Percentiles rank a stretch among this genome's conserved stretches.
Evolutionary conservation across 1,140 invertebrate genomes (phyloP).

Genomic region (Plectus sambesii): DNA sequence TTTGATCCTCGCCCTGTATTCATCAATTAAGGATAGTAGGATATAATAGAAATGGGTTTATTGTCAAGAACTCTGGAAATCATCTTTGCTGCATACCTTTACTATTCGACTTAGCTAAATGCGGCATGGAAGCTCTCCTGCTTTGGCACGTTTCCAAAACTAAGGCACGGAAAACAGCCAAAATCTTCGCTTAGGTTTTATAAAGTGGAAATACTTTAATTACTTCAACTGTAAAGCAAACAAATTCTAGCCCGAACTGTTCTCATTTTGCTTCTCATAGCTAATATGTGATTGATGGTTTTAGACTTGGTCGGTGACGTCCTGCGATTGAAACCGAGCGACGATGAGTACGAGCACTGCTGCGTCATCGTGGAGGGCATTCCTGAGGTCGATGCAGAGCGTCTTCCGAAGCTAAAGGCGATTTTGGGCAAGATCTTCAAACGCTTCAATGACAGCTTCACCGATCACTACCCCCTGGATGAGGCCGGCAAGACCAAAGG

Average conservation of each 20-base stretch:
- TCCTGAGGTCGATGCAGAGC: conserved; percentile 76
- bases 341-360: conserved; percentile 85
- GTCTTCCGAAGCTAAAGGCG: conserved; percentile 79
- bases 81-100: too few species aligned
- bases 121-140: too few species aligned
- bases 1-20: too few species aligned
- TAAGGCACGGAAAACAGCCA: neutral
- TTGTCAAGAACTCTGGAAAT: too few species aligned
- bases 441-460: conserved; percentile 78
- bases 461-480: conserved; percentile 73
- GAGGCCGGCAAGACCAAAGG: conserved; percentile 68
- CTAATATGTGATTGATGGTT: conserved; percentile 16
- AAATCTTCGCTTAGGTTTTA: conserved; percentile 7
- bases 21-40: too few species aligned
- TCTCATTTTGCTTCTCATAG: neutral
- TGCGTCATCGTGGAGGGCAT: conserved; percentile 92
- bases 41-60: too few species aligned
- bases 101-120: too few species aligned
- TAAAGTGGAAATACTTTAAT: neutral
- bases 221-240: neutral
- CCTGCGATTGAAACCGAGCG: conserved; percentile 70
- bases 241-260: neutral
- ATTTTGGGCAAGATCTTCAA: conserved; percentile 83
- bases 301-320: conserved; percentile 69
- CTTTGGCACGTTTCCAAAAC: neutral